Evolutionary conservation across 1,140 invertebrate species (phyloP).

Genomic region (Cotesia vestalis): DNA sequence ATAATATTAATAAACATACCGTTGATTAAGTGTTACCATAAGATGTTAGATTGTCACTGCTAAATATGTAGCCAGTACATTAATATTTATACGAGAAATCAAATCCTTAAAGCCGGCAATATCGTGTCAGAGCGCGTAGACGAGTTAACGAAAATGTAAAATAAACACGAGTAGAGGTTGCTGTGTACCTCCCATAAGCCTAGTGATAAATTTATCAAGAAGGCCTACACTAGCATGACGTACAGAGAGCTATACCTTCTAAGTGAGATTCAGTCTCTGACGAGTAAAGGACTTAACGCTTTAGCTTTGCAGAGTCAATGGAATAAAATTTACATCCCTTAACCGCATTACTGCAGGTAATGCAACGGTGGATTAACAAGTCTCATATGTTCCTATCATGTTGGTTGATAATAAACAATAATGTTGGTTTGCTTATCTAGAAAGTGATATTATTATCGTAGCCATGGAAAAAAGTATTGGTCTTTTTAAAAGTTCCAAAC

Average conservation of each 20-base stretch:
- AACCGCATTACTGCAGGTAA: constrained; percentile 15
- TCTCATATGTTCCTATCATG: neutral
- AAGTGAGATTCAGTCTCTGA: constrained; percentile 39
- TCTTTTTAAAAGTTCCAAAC: constrained; percentile 1
- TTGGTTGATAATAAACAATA: neutral
- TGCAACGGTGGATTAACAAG: constrained; percentile 22
- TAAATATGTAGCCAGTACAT: constrained; percentile 40
- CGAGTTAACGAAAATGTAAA: constrained; percentile 56
- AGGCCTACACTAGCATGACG: too few species aligned
- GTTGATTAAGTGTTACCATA: constrained; percentile 28
- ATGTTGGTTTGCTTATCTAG: constrained; percentile 1
- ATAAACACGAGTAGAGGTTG: constrained; percentile 51
- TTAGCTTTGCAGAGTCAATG: constrained; percentile 15
- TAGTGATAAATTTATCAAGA: constrained; percentile 50
- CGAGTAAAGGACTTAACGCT: neutral
- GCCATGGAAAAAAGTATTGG: neutral
- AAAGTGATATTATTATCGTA: neutral
- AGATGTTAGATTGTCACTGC: constrained; percentile 26
- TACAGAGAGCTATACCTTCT: constrained; percentile 34
- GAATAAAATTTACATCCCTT: constrained; percentile 35
- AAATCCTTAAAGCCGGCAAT: constrained; percentile 48
- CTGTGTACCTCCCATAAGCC: constrained; percentile 42
- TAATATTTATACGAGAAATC: constrained; percentile 61
- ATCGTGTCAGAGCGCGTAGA: constrained; percentile 43
- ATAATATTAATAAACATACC: neutral